Evolutionary conservation across 2,113 vertebrate genomes (phyloP).

Genomic region (Vanacampus margaritifer): DNA sequence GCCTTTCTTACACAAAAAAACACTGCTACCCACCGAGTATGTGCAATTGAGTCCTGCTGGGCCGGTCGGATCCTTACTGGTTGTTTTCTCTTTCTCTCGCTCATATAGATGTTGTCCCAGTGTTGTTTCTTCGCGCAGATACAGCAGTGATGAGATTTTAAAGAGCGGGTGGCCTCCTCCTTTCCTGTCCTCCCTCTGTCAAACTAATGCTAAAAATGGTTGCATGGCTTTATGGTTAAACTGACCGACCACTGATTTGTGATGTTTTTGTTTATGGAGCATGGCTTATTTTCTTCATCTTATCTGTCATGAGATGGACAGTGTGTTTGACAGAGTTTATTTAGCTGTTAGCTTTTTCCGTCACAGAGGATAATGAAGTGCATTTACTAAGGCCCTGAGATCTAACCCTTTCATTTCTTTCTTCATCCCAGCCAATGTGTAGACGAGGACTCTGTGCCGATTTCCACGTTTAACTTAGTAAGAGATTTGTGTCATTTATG

Average conservation of each 20-base stretch:
- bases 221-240: constrained; percentile 64
- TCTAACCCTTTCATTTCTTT: constrained; percentile 70
- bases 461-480: constrained; percentile 22
- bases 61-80: constrained; percentile 33
- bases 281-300: constrained; percentile 62
- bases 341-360: constrained; percentile 71
- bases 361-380: constrained; percentile 65
- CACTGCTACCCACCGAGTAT: neutral
- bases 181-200: constrained; percentile 47
- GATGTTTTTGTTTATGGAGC: constrained; percentile 77
- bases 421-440: constrained; percentile 53
- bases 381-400: constrained; percentile 63
- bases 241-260: constrained; percentile 68
- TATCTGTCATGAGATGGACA: constrained; percentile 71
- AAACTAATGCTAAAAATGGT: constrained; percentile 67
- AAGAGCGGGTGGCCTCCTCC: constrained; percentile 63
- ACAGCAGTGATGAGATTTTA: constrained; percentile 73
- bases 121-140: constrained; percentile 34
- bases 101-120: constrained; percentile 39
- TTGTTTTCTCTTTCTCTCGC: constrained; percentile 38
- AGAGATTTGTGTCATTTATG: constrained; percentile 21
- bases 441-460: constrained; percentile 19
- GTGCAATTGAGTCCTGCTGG: constrained; percentile 21
- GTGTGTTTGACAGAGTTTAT: constrained; percentile 69
- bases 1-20: constrained; percentile 23